Percentiles rank a stretch among this genome's conserved stretches.
Conservation (phyloP, 2,888 invertebrate genomes). For the Ichneumon xanthorius region DNA sequence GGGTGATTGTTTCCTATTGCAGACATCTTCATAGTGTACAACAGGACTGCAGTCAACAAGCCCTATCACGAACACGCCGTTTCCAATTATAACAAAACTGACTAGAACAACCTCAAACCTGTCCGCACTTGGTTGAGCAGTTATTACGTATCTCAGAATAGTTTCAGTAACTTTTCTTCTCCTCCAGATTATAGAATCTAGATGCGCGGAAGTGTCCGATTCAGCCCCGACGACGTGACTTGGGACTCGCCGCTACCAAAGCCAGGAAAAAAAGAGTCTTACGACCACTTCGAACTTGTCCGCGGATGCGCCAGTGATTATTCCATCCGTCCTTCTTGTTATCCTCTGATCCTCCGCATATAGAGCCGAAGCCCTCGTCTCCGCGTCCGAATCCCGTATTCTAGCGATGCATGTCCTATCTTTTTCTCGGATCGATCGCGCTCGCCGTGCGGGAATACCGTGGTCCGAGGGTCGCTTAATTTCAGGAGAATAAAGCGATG, state of each 20-base stretch:
- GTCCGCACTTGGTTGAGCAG: neutral
- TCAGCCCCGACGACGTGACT: neutral
- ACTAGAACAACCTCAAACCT: neutral
- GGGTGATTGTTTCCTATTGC: too few species aligned
- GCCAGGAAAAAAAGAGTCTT: neutral
- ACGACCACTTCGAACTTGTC: neutral
- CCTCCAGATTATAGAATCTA: neutral
- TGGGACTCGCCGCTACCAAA: neutral
- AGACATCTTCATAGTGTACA: too few species aligned
- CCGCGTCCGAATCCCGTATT: neutral
- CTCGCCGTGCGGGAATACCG: slow-evolving; percentile 11
- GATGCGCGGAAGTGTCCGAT: neutral
- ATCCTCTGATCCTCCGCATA: neutral
- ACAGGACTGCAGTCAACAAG: too few species aligned
- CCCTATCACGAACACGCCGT: too few species aligned
- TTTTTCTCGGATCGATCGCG: slow-evolving; percentile 35
- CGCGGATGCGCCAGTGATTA: neutral
- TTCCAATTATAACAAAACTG: too few species aligned
- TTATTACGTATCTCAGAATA: neutral
- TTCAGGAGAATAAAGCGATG: slow-evolving; percentile 57
- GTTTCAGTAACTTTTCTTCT: neutral
- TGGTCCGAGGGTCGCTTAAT: slow-evolving; percentile 53
- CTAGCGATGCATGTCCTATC: slow-evolving; percentile 3
- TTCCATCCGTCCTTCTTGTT: slow-evolving; percentile 2
- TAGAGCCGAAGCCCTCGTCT: neutral